Evolutionary conservation across 2,888 invertebrate species (phyloP), one percentile per base, ranked within the genome.

Genomic region (Exocentrus adspersus): DNA sequence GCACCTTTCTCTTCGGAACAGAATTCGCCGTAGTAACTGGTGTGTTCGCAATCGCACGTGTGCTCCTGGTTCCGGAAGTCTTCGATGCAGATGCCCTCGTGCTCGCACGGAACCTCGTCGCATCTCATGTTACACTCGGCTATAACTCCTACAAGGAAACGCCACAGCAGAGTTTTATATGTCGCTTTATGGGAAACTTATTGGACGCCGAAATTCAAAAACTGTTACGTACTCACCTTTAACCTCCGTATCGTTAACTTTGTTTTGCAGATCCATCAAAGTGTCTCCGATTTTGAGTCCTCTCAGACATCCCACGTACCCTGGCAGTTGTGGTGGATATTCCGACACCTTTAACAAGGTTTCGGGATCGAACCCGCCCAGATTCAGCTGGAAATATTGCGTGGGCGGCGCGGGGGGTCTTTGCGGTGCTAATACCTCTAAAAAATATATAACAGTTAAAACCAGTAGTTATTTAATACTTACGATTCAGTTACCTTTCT

Each of bases 51-150:
- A 71, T 95, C 90, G 77, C 97, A 97, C 7, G 91, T 90, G 71
- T 93, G 93, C 69, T 92, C 91, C 74, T 93, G 93, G 67, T 91
- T 90, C 10, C 90, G 89, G 80, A 97, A 97, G 79, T 95, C 92
- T 81, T 96, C 95, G 2, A 92, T 91, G 77, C 95, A 96, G 14
- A 91, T 86, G 0, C 95, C 95, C 45, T 91, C 90, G 77, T 95
- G 93, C 76, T 93, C 92, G 78, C 95, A 96, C 0, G 95, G 95
- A 54, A 91, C 88, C 0, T 90, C 88, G 76, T 95, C 95, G 77
- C 95, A 96, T 79, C 93, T 92, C 90, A 95, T 95, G 73, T 91
- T 90, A 79, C 95, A 96, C 76, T 93, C 90, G 1, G 92, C 88
- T 56, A 92, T 82, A 0, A 94, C 90, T 0, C 92, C 93, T 73